Evolutionary conservation across 2,113 vertebrate species (phyloP).

Genomic region (Rhea americana): DNA sequence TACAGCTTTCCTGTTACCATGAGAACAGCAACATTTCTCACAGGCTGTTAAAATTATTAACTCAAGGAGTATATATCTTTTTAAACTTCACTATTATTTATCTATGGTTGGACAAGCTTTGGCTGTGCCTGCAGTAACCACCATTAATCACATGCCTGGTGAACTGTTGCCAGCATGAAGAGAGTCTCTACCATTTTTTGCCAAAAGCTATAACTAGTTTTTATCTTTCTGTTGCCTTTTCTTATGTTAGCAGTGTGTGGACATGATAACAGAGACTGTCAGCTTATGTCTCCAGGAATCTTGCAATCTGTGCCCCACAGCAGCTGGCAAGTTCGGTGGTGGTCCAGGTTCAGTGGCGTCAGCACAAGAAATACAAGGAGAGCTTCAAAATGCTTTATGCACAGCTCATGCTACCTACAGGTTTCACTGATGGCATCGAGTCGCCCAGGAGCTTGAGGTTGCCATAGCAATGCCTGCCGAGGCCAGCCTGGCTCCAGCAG

Average conservation of each 20-base stretch:
- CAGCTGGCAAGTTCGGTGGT: not conserved
- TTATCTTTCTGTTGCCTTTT: conserved; percentile 8
- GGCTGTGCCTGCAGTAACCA: conserved; percentile 30
- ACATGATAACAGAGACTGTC: not conserved
- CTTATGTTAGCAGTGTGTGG: not conserved
- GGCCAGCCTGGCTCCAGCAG: not conserved
- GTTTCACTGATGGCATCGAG: not conserved
- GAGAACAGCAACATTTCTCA: conserved; percentile 71
- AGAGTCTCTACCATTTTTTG: not conserved
- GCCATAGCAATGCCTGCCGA: not conserved
- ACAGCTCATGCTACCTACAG: not conserved
- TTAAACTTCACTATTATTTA: conserved; percentile 69
- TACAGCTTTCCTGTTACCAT: conserved; percentile 71
- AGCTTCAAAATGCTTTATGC: not conserved
- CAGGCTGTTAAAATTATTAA: conserved; percentile 72
- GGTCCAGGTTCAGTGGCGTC: not conserved
- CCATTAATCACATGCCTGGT: conserved; percentile 53
- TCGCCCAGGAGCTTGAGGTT: not conserved
- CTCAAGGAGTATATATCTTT: conserved; percentile 66
- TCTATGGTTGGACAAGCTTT: conserved; percentile 31
- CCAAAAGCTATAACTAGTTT: conserved; percentile 26
- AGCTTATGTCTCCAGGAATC: not conserved
- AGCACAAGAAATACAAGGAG: not conserved
- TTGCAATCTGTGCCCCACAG: not conserved
- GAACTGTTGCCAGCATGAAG: conserved; percentile 12